Evolutionary conservation across 2,113 vertebrate genomes (phyloP).

Genomic region (Oplegnathus fasciatus): DNA sequence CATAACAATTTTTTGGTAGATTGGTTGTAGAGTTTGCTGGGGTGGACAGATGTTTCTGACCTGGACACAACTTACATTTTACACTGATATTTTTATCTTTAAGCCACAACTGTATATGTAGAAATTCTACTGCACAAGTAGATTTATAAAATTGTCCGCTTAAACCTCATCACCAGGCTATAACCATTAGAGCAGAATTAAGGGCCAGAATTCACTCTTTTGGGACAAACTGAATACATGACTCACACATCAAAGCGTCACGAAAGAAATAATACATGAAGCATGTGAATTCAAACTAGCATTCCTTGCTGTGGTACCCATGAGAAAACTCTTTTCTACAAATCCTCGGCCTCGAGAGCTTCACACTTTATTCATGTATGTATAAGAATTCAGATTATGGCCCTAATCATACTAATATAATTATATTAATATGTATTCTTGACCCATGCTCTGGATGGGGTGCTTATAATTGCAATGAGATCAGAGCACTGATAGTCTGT

Average conservation of each 20-base stretch:
- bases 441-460: not conserved
- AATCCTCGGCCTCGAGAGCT: not conserved
- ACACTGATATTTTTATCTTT: no score
- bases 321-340: not conserved
- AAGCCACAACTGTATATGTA: no score
- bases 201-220: not conserved
- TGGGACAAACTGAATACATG: conserved; percentile 24
- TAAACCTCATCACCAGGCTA: conserved; percentile 1
- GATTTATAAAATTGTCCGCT: no score
- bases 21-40: no score
- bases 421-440: conserved; percentile 17
- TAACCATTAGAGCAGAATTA: conserved; percentile 22
- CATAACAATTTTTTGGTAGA: no score
- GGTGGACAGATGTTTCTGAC: no score
- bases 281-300: conserved; percentile 14
- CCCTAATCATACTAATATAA: conserved; percentile 10
- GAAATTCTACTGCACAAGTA: no score
- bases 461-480: conserved; percentile 1
- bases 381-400: conserved; percentile 16
- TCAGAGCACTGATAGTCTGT: conserved; percentile 16
- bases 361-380: conserved; percentile 21
- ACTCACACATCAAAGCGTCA: conserved; percentile 56
- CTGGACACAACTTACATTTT: no score
- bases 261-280: conserved; percentile 49
- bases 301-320: not conserved